Evolutionary conservation across 2,113 vertebrate species (phyloP).

Genomic region (Sylvietta virens): DNA sequence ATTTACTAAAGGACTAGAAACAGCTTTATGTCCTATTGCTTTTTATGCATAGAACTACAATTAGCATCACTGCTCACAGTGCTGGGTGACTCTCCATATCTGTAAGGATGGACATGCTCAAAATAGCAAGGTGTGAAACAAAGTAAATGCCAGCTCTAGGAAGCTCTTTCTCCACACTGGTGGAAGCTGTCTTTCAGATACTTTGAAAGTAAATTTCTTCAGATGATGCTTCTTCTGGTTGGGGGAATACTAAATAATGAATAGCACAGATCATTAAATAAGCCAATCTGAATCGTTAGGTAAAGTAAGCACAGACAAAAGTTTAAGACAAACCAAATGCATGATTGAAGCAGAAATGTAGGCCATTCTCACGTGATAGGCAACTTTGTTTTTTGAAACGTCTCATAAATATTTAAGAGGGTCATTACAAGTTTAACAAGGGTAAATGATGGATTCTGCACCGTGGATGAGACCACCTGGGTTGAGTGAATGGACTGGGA

Average conservation of each 20-base stretch:
- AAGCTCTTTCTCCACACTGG: neutral
- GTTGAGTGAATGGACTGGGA: neutral
- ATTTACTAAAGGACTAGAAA: neutral
- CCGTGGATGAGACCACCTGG: neutral
- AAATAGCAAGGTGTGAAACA: neutral
- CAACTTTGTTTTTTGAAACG: neutral
- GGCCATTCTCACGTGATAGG: neutral
- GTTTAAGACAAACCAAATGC: neutral
- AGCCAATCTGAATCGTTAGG: neutral
- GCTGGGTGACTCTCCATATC: neutral
- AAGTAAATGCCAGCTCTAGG: neutral
- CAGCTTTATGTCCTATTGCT: neutral
- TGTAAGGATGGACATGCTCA: neutral
- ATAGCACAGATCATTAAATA: neutral
- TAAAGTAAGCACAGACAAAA: neutral
- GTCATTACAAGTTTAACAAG: neutral
- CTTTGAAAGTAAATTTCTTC: neutral
- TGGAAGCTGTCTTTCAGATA: neutral
- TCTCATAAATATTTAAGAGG: neutral
- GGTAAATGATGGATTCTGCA: neutral
- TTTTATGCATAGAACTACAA: neutral
- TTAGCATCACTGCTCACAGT: neutral
- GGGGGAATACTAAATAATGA: neutral
- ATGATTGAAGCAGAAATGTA: neutral
- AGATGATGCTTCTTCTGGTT: neutral